These are phyloP conservation scores for Psittacula derbiana DNA, from an alignment of 2,797 vertebrate genomes.

Conservation along the genomic window DNA sequence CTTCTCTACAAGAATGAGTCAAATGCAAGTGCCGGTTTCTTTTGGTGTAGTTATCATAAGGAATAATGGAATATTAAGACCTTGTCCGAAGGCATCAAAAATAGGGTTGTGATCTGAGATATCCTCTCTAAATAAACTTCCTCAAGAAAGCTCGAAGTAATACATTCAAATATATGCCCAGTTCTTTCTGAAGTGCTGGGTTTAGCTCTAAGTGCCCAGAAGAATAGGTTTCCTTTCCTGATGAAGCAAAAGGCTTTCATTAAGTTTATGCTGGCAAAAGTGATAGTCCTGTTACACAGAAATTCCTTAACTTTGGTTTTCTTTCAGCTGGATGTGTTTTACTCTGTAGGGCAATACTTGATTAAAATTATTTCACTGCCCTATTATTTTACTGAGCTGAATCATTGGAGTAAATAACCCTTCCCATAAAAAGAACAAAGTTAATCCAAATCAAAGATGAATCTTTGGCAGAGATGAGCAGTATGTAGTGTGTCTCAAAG, in stretches of 20 bases:
- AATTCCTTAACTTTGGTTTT: not conserved
- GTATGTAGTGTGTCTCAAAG: not conserved
- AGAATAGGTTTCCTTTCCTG: not conserved
- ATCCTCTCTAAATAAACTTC: not conserved
- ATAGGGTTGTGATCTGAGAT: not conserved
- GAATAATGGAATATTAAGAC: not conserved
- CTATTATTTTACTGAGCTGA: not conserved
- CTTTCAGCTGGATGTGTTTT: not conserved
- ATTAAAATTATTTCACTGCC: not conserved
- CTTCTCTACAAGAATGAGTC: fast-evolving
- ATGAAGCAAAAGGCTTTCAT: not conserved
- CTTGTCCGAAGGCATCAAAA: not conserved
- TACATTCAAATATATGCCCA: not conserved
- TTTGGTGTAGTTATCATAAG: not conserved
- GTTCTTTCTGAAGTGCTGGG: not conserved
- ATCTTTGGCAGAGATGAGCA: not conserved
- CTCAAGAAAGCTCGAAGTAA: not conserved
- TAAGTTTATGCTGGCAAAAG: not conserved
- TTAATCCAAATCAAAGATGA: fast-evolving
- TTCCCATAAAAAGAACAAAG: not conserved
- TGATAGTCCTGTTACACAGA: not conserved
- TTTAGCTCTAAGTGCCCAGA: not conserved
- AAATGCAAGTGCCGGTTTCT: not conserved
- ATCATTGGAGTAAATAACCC: not conserved
- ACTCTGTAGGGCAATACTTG: not conserved